Conservation (phyloP, 2,888 invertebrate species). For the Cyrtodaria siliqua region DNA sequence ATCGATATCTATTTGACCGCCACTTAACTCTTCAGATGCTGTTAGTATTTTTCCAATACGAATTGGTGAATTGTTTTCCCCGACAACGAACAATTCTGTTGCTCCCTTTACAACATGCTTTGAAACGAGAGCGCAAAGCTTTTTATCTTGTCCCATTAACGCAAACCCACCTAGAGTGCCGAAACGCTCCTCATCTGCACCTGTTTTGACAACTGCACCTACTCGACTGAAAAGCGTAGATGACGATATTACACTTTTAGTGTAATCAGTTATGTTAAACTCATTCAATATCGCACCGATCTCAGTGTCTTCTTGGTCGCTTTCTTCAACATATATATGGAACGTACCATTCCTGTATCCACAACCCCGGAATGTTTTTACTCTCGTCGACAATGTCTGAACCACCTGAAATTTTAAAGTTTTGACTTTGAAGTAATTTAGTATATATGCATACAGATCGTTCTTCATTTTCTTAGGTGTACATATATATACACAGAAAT, state of each 20-base stretch:
- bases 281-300: not conserved
- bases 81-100: conserved; percentile 1
- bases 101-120: conserved; percentile 11
- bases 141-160: not conserved
- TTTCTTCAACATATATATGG: conserved; percentile 6
- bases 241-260: not conserved
- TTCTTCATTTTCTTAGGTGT: no score
- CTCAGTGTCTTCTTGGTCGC: not conserved
- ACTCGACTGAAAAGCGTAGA: conserved; percentile 10
- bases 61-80: not conserved
- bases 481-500: no score
- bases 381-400: not conserved
- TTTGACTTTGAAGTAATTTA: no score
- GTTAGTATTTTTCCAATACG: conserved; percentile 4
- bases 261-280: conserved; percentile 10
- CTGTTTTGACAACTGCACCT: not conserved
- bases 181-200: no score
- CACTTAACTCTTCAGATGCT: not conserved
- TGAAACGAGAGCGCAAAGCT: conserved; percentile 10
- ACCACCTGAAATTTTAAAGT: no score
- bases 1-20: not conserved
- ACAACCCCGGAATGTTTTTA: no score
- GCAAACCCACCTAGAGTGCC: conserved; percentile 15
- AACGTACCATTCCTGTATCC: conserved; percentile 12
- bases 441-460: no score